Evolutionary conservation across 2,797 vertebrate genomes (phyloP).

Genomic region (Hippocampus kuda): DNA sequence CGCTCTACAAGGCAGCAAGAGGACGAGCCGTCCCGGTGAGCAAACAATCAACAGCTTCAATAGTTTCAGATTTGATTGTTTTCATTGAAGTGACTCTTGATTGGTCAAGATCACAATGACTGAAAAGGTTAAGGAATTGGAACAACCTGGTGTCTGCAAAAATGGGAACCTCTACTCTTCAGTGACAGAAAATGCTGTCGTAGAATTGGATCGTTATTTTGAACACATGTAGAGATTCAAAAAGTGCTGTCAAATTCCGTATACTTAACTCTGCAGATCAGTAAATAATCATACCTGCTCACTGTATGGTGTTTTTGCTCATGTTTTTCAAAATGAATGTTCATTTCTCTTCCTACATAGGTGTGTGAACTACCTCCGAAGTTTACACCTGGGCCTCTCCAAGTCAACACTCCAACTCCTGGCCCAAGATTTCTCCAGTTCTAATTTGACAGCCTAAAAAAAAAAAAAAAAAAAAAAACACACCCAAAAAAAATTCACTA

Average conservation of each 20-base stretch:
- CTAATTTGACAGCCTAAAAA: not conserved
- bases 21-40: conserved; percentile 72
- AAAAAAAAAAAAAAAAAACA: not conserved
- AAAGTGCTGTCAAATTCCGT: too few species aligned
- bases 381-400: conserved; percentile 71
- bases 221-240: too few species aligned
- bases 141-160: too few species aligned
- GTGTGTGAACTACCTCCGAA: conserved; percentile 74
- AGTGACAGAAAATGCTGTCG: too few species aligned
- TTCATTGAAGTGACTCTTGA: not conserved
- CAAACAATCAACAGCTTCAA: not conserved
- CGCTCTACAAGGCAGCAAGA: conserved; percentile 62
- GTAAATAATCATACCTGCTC: not conserved
- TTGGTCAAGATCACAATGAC: too few species aligned
- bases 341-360: conserved; percentile 43
- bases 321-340: not conserved
- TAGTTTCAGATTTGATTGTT: not conserved
- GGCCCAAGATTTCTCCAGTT: conserved; percentile 64
- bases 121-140: too few species aligned
- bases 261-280: too few species aligned
- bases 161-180: too few species aligned
- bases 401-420: conserved; percentile 66
- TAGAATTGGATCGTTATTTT: too few species aligned
- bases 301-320: not conserved
- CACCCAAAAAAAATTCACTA: not conserved